Base-by-base conservation (phyloP, 2,888 invertebrate species). In the Cybosia mesomella region DNA sequence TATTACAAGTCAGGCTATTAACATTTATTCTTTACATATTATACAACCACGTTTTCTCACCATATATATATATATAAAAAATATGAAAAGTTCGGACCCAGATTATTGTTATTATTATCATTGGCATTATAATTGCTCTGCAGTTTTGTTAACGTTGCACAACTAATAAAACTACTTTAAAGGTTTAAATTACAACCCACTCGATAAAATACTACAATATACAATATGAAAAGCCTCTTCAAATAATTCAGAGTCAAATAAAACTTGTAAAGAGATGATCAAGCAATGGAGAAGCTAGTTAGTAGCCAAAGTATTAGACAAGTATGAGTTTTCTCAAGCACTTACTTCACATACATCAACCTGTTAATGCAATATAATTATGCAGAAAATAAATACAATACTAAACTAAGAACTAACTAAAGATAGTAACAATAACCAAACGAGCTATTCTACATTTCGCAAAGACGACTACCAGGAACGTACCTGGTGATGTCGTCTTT, bases 401-500 rank as follows among this genome's bases (percentile, higher is more conserved):
- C 1, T 43, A 43, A 43, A 43, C 43, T 58, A 22, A 0, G 36
- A 55, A 10, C 18, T 21, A 49, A 58, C 1, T 32, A 2, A 58
- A 32, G 11, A 58, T n/a, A 22, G 1, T 36, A 18, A 64, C 21
- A 4, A 13, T 13, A 58, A 39, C 13, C 15, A 66, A 68, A 69
- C 65, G 64, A 67, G 71, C 54, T 62, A 53, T 36, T n/a, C 36
- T 60, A 60, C 24, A 54, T 60, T 57, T 58, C 43, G n/a, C 32
- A 54, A 60, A 60, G 65, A 64, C 70, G 53, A 71, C 78, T 72
- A 74, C 66, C 72, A 70, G 71, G 80, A 70, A 92, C 92, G 73
- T 92, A 94, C 93, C 90, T 93, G 90, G 91, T 89, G 80, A 93
- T 92, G 81, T 88, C 93, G 81, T 93, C 90, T 89, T 92, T 92